phyloP scores from a whole-genome alignment of 2,113 vertebrate species.

The Pantherophis guttatus region DNA sequence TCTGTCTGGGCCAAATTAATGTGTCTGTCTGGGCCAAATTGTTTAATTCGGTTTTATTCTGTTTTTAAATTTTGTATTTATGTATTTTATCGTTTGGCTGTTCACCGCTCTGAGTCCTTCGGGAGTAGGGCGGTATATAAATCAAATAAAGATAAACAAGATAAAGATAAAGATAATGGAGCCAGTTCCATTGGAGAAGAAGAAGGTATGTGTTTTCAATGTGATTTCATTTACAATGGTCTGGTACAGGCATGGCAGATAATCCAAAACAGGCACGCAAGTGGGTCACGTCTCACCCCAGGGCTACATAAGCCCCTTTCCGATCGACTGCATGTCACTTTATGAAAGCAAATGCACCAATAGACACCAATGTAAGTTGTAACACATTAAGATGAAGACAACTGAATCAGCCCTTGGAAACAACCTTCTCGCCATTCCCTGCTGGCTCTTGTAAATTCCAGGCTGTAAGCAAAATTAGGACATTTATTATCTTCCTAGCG shows the following conservation, averaged over 20 bases:
- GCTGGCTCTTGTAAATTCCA: background rate
- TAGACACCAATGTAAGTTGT: background rate
- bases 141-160: too few relatives aligned
- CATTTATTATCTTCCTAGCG: background rate
- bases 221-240: background rate
- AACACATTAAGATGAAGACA: background rate
- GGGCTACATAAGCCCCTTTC: background rate
- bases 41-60: too few relatives aligned
- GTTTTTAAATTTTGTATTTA: too few relatives aligned
- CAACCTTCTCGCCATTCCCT: background rate
- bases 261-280: background rate
- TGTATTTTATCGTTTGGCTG: too few relatives aligned
- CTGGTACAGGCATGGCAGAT: background rate
- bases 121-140: too few relatives aligned
- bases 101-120: too few relatives aligned
- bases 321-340: background rate
- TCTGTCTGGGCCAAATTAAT: too few relatives aligned
- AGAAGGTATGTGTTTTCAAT: background rate
- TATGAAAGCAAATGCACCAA: background rate
- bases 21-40: too few relatives aligned
- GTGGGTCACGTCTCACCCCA: background rate
- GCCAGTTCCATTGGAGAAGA: background rate
- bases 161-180: conserved; percentile 9
- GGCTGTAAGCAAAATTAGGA: background rate
- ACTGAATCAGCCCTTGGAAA: background rate